Evolutionary conservation across 1,140 invertebrate genomes (phyloP), one percentile per base, ranked within the genome.

Genomic region (Achatina immaculata): DNA sequence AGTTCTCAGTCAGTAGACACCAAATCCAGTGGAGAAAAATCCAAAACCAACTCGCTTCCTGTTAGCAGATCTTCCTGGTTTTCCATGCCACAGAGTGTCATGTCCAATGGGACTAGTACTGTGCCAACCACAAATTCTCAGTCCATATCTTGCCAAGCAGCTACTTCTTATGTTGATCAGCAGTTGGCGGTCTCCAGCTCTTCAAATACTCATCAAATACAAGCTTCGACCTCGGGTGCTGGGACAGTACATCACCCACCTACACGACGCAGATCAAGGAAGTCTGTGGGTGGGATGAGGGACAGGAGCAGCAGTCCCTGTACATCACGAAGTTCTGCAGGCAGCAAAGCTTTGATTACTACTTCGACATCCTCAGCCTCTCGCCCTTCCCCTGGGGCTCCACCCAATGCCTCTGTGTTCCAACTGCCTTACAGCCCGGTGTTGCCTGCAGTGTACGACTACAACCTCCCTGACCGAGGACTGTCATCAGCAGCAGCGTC

Each of bases 401-500:
- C 78, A 14, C 65, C 78, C 31, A 42, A 71, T 36, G 76, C 62
- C 55, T 71, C 65, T 16, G 11, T 71, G 0, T 79, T 79, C 68
- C 48, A 66, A 14, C 43, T 79, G 55, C 65, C 78, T 34, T 76
- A 76, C 55, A 43, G 43, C 55, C 74, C 74, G 2, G 65, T 78
- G 0, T 42, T 78, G n/a, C 51, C 85, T 36, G 38, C 77, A 19
- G 82, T 85, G 1, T 90, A 90, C 79, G 87, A 90, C 71, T 90
- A 90, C 69, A 88, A 83, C 76, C 78, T 90, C 42, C 89, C 89
- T 71, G 89, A 90, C 51, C 82, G 89, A 38, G 89, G 89, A n/a
- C 77, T 90, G 21, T 85, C 86, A 14, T 36, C 80, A 2, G 78
- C 83, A 24, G 65, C 83, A 62, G 76, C 83, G 9, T 55, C 84